Conservation (phyloP, 2,888 invertebrate genomes). For the Apantesis nais region DNA sequence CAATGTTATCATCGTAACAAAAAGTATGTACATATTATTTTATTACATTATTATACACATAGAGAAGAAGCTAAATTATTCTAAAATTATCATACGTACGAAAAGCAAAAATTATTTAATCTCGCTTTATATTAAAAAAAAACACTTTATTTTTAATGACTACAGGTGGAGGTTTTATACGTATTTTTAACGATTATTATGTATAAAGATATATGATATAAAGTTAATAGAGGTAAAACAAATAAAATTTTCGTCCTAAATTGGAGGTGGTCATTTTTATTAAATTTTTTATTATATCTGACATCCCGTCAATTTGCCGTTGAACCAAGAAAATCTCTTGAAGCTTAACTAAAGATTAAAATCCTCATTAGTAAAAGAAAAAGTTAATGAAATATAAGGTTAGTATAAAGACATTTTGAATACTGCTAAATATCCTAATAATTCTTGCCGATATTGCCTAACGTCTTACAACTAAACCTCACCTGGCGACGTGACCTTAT, state of each 20-base stretch:
- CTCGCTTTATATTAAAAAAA: conserved; percentile 8
- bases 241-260: conserved; percentile 22
- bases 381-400: background rate
- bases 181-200: conserved; percentile 25
- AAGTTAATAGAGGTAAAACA: conserved; percentile 25
- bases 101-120: conserved; percentile 8
- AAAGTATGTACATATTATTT: conserved; percentile 6
- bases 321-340: conserved; percentile 13
- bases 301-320: conserved; percentile 1
- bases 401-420: background rate
- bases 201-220: too few species aligned
- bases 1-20: conserved; percentile 18
- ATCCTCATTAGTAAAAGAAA: background rate
- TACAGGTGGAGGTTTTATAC: conserved; percentile 25
- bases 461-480: conserved; percentile 42
- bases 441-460: background rate
- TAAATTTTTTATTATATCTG: conserved; percentile 15
- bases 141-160: conserved; percentile 31
- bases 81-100: conserved; percentile 4
- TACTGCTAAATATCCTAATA: background rate
- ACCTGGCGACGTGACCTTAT: conserved; percentile 77
- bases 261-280: conserved; percentile 19
- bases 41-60: conserved; percentile 2
- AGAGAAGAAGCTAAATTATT: conserved; percentile 2
- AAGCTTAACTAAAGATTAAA: conserved; percentile 1